Conservation (phyloP, 2,888 invertebrate species). For the Pandemis cinnamomeana region DNA sequence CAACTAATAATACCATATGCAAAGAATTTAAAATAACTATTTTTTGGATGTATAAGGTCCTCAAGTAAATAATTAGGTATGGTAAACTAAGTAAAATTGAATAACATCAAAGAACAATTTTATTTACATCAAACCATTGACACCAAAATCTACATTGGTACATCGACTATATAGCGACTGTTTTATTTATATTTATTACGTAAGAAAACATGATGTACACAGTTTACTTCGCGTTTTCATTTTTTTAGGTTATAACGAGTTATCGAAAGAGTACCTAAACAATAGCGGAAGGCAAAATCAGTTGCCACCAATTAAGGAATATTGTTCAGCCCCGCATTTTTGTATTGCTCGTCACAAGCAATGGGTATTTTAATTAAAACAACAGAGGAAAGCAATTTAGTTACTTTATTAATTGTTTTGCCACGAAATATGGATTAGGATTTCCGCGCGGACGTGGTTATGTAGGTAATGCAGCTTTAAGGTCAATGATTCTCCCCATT, state of each 20-base stretch:
- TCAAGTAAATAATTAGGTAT: too few species aligned
- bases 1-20: too few species aligned
- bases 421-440: conserved; percentile 6
- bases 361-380: conserved; percentile 5
- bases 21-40: too few species aligned
- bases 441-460: neutral
- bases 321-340: neutral
- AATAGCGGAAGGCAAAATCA: neutral
- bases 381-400: conserved; percentile 13
- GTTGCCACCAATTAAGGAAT: conserved; percentile 1
- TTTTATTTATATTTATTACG: neutral
- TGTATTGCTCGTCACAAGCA: neutral
- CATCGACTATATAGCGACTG: neutral
- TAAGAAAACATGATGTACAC: neutral
- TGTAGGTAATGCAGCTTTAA: neutral
- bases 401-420: neutral
- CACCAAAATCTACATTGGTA: neutral
- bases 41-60: too few species aligned
- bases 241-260: neutral
- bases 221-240: neutral
- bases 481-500: neutral
- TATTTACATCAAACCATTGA: too few species aligned
- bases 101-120: too few species aligned
- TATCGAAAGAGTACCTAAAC: neutral
- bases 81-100: too few species aligned